Conservation (phyloP, 2,113 vertebrate genomes). For the Pao palembangensis region DNA sequence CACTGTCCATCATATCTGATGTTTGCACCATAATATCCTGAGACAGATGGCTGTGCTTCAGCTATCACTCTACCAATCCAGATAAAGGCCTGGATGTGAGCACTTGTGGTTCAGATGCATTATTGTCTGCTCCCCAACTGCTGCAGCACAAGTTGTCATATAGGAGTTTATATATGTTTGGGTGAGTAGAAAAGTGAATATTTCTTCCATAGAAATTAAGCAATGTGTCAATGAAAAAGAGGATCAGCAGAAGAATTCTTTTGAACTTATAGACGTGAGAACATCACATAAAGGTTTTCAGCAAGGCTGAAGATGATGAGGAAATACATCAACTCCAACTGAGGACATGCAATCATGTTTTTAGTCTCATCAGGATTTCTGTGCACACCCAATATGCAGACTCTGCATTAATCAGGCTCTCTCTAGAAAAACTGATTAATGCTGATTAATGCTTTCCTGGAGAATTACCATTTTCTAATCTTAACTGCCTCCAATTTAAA, state of each 20-base stretch:
- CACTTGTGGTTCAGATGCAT: not conserved
- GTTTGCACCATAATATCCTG: constrained; percentile 3
- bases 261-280: too few relatives aligned
- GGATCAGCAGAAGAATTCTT: too few relatives aligned
- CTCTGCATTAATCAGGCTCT: not conserved
- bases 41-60: constrained; percentile 31
- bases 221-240: too few relatives aligned
- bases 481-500: not conserved
- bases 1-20: constrained; percentile 4
- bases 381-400: not conserved
- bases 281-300: too few relatives aligned
- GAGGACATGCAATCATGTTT: constrained; percentile 17
- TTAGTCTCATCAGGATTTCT: constrained; percentile 8
- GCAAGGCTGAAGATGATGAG: too few relatives aligned
- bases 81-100: constrained; percentile 19
- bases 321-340: not conserved
- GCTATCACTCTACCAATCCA: constrained; percentile 14
- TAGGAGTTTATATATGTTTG: too few relatives aligned
- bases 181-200: not conserved
- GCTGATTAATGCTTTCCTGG: not conserved
- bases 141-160: constrained; percentile 1
- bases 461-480: not conserved
- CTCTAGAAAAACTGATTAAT: not conserved
- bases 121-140: constrained; percentile 1
- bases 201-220: too few relatives aligned